Evolutionary conservation across 2,888 invertebrate species (phyloP), one percentile per base, ranked within the genome.

Genomic region (Orthosia gothica): DNA sequence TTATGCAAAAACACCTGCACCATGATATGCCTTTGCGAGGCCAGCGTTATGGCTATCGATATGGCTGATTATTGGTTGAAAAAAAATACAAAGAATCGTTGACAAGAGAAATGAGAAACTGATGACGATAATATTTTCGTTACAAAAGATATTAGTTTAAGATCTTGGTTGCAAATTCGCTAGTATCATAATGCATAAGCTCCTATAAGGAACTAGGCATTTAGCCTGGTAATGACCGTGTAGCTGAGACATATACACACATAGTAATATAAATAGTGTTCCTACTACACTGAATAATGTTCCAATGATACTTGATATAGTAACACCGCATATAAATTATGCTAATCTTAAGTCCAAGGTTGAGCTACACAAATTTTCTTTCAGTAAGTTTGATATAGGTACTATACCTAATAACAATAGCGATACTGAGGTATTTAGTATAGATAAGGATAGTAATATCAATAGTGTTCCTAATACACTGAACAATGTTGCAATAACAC

Each of bases 261-360:
- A 26, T 49, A n/a, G 13, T 20, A 18, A 66, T 45, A 50, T 26
- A 26, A 26, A 4, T 26, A 26, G 26, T 26, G 26, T 26, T 26
- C 26, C 26, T 26, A 4, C 3, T 4, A 26, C 26, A 26, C 12
- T 3, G 3, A 15, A 11, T 55, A 65, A 49, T 74, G 16, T 23
- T 15, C n/a, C 0, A 61, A 11, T 15, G 26, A 16, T 49, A 49
- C 13, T 62, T 18, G 5, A 70, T 54, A 26, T 50, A 50, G 52
- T 13, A 5, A 23, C 15, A 59, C 13, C 18, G 5, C n/a, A 66
- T 62, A 55, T 13, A 12, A 45, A 64, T 57, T 50, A 7, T 47
- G 18, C 13, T 66, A 11, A 23, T 57, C 4, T 20, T 26, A 49
- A 57, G 15, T 32, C 47, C 52, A 64, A 75, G 59, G 61, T 70